Evolutionary conservation across 92 coral and sea anemone genomes (phyloP), one percentile per base, ranked within the genome.

Genomic region (Umimayanthus chanpuru): DNA sequence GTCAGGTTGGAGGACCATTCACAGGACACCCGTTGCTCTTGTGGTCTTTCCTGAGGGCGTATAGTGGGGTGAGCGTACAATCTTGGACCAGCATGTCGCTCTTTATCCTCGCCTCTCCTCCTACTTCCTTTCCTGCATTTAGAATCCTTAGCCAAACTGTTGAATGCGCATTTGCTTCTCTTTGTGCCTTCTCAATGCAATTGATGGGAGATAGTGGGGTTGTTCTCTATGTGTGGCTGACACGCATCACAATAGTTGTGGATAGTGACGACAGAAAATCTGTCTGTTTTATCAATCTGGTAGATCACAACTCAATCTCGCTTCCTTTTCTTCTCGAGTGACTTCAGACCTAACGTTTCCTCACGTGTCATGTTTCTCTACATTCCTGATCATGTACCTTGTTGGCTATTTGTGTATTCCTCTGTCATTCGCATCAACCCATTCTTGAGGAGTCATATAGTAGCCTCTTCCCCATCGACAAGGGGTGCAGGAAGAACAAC

Each of bases 161-260:
- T 21, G 90, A 90, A 78, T 91, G 93, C 65, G 76, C 93, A 83
- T 91, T 91, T 56, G 53, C 71, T 49, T 75, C 61, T 67, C 85
- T 79, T 58, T 88, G 85, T 26, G 67, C 41, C 12, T 81, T 76
- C 53, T 83, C 85, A 44, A 44, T 91, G 86, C 2, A 32, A 80
- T 12, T 49, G 43, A 15, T 77, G 81, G 14, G 82, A 32, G 21
- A 86, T 32, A 32, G 36, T 28, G 58, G 30, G 40, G 25, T 87
- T 68, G 61, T 61, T 78, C 56, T 78, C 85, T 74, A 61, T 56
- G 85, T 79, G 82, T 77, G 89, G 77, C 64, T 38, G 25, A 9
- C 85, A 87, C 26, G 85, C 89, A 21, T 39, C 58, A 77, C 41
- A 53, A 39, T 87, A 87, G 65, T 77, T 87, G 20, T 18, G 77